Percentiles rank a stretch among this genome's conserved stretches.
Evolutionary conservation across 2,888 invertebrate species (phyloP).

Genomic region (Chelonus formosanus): DNA sequence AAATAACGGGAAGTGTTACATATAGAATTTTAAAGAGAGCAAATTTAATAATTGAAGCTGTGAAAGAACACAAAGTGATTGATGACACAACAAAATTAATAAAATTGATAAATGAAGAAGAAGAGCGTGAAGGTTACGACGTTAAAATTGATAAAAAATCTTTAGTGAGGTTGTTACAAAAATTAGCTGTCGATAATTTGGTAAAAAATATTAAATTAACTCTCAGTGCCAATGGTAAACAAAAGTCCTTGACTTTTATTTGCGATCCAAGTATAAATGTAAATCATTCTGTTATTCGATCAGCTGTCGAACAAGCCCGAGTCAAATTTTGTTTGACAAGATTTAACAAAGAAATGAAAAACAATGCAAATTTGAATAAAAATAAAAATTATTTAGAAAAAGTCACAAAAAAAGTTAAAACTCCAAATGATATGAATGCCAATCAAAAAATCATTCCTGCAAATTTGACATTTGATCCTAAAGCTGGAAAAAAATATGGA

Average conservation of each 20-base stretch:
- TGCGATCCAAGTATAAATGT: conserved; percentile 67
- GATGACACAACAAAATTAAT: conserved; percentile 67
- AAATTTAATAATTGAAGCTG: conserved; percentile 71
- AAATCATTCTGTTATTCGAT: conserved; percentile 67
- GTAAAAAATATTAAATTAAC: conserved; percentile 68
- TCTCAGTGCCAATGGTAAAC: conserved; percentile 64
- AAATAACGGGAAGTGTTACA: conserved; percentile 56
- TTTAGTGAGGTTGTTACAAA: conserved; percentile 69
- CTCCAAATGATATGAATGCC: background rate
- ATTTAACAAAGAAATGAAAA: conserved; percentile 31
- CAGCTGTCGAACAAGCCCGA: conserved; percentile 72
- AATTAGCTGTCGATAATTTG: conserved; percentile 69
- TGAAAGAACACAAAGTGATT: conserved; percentile 71
- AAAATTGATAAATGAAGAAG: conserved; percentile 68
- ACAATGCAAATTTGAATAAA: background rate
- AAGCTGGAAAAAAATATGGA: conserved; percentile 65
- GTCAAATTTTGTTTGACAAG: conserved; percentile 65
- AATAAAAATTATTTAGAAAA: background rate
- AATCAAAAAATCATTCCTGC: conserved; percentile 1
- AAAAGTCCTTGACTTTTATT: conserved; percentile 67
- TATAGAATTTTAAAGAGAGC: conserved; percentile 68
- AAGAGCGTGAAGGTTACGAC: conserved; percentile 68
- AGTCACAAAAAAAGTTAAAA: background rate
- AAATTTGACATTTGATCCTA: conserved; percentile 30
- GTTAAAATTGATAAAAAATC: conserved; percentile 74